Evolutionary conservation across 2,797 vertebrate genomes (phyloP).

Genomic region (Protonibea diacanthus): DNA sequence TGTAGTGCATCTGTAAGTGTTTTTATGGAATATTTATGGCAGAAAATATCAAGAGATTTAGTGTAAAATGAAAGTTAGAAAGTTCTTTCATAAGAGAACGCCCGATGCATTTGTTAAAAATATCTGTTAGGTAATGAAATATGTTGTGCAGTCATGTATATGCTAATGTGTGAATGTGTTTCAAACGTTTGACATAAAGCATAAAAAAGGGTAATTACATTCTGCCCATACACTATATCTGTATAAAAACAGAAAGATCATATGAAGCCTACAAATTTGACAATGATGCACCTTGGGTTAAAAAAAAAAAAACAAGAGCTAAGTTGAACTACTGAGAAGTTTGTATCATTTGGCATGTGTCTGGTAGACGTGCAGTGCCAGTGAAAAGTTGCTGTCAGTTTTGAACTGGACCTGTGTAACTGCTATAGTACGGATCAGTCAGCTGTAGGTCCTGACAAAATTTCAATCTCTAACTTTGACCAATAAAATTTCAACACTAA

Average conservation of each 20-base stretch:
- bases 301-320: slow-evolving; percentile 14
- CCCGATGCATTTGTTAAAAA: background rate
- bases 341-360: slow-evolving; percentile 41
- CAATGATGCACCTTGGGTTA: background rate
- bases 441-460: slow-evolving; percentile 18
- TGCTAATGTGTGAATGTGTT: background rate
- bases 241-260: background rate
- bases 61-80: slow-evolving; percentile 3
- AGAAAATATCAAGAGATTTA: slow-evolving; percentile 14
- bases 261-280: background rate
- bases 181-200: background rate
- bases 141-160: background rate
- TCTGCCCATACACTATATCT: background rate
- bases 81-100: background rate
- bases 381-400: slow-evolving; percentile 48
- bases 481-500: background rate
- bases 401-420: slow-evolving; percentile 14
- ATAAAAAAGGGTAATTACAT: background rate
- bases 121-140: background rate
- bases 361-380: slow-evolving; percentile 20
- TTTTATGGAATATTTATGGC: slow-evolving; percentile 11
- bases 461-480: slow-evolving; percentile 10
- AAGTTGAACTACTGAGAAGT: slow-evolving; percentile 22
- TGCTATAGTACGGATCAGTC: slow-evolving; percentile 1
- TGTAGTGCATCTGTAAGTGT: slow-evolving; percentile 19